Conservation (phyloP, 2,797 vertebrate genomes). For the Pipistrellus pipistrellus region DNA sequence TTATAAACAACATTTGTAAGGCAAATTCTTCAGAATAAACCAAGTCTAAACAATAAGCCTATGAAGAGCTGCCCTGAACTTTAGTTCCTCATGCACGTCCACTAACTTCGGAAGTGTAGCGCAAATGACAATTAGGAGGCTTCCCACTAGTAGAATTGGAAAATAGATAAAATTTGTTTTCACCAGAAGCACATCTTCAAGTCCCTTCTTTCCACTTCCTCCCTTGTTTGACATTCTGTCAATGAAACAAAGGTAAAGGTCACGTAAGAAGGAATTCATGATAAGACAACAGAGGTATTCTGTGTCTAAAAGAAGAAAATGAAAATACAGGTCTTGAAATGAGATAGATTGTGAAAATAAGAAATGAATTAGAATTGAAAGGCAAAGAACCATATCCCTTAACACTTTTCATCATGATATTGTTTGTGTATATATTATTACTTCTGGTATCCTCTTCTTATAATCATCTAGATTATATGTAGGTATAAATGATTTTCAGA, state of each 20-base stretch:
- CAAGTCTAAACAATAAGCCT: not conserved
- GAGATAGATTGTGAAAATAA: not conserved
- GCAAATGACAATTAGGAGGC: not conserved
- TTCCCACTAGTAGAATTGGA: not conserved
- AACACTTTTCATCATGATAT: not conserved
- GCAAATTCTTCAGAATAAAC: slow-evolving; percentile 49
- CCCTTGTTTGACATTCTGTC: slow-evolving; percentile 34
- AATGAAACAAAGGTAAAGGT: not conserved
- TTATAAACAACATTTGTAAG: slow-evolving; percentile 32
- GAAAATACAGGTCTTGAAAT: not conserved
- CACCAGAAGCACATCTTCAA: not conserved
- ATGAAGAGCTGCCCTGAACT: not conserved
- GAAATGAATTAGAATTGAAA: not conserved
- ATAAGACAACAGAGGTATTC: slow-evolving; percentile 17
- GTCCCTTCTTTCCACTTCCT: not conserved
- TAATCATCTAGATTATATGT: not conserved
- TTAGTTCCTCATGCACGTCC: not conserved
- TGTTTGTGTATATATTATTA: not conserved
- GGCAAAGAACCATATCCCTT: not conserved
- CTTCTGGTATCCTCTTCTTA: not conserved
- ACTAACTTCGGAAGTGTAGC: not conserved
- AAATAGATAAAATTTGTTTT: not conserved
- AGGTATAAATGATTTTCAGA: slow-evolving; percentile 17
- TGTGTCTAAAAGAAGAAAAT: not conserved
- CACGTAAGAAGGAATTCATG: not conserved